Evolutionary conservation across 2,797 vertebrate species (phyloP), one percentile per base, ranked within the genome.

Genomic region (Gastrophryne carolinensis): DNA sequence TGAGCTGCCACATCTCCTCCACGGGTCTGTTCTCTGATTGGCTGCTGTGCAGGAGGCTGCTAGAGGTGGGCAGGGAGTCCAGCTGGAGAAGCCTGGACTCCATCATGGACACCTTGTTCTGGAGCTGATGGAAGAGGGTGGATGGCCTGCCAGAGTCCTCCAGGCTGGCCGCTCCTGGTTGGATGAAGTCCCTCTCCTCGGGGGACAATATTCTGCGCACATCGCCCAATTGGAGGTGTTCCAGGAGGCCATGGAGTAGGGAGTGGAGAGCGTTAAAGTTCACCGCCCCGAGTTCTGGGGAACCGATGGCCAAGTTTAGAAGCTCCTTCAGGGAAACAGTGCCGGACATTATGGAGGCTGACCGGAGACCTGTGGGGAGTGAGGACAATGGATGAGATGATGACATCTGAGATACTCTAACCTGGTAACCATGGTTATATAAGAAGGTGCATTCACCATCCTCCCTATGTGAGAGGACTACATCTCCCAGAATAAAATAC

Each of bases 251-350:
- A 0, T 84, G 82, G 3, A 87, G 78, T 32, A 87, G 60, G 1
- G 80, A 35, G 2, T 85, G 82, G 52, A 88, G 82, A 29, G 86
- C 83, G 0, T 80, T 72, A 52, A 84, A 81, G 58, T 85, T 87
- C 13, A 87, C 79, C 1, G 79, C 72, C 12, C 86, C 73, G 0
- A 69, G 49, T 2, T 80, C 79, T 0, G 86, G 82, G 0, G 83
- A 71, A 53, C 84, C 72, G 2, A 83, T 80, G 12, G 84, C 82
- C 0, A 84, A 0, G 21, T 82, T 83, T 2, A 56, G 71, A 78
- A 87, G 80, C 52, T 91, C 87, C 0, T 62, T 63, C 44, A 83
- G 82, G 0, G 76, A 80, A 37, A 89, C 0, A 0, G 53, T 67
- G 27, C 78, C 63, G 3, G 80, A 82, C 86, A 83, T 82, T 1